Base-by-base conservation (phyloP, 2,113 vertebrate genomes). In the Chaenogobius annularis region DNA sequence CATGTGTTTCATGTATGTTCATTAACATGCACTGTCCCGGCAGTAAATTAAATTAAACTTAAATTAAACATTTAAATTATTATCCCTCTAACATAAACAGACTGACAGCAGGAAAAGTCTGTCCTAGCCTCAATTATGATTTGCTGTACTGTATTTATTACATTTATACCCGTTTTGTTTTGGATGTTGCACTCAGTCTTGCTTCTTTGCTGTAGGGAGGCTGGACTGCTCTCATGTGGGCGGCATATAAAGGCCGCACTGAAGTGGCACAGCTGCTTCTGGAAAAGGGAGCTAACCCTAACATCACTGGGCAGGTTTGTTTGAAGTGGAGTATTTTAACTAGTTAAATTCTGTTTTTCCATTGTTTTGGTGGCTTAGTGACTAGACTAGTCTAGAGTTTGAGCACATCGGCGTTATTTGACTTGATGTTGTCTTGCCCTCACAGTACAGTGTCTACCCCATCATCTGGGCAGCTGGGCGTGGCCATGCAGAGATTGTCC, bases 181-280 rank as follows among this genome's bases (percentile, higher is more conserved):
- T 20, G 15, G 17, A 20, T 44, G n/a, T 7, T n/a, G 11, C 26
- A 37, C 46, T 47, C 54, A 3, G 58, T 11, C 66, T 52, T 80
- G 11, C 78, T 31, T 77, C 74, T 47, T 50, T 44, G 20, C 73
- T 58, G 5, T 67, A 99, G 98, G 98, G 98, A 48, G 98, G 98
- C 4, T 99, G 98, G 98, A 99, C 95, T 6, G 95, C 98, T 35
- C 93, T 99, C 31, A 99, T 98, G 96, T 99, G 98, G 98, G 95
- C 95, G 0, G 94, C 96, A 0, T 99, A 99, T 62, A 99, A 98
- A 90, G 97, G 97, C 48, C 90, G 93, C 10, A 95, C 93, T 0
- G 96, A 96, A 19, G 96, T 98, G 47, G 94, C 94, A 0, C 90
- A 89, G 61, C 46, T 99, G 82, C 94, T 99, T 11, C 92, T 99